These are phyloP conservation scores for Aphidius ervi DNA, from an alignment of 1,140 invertebrate species.

Conservation along the genomic window DNA sequence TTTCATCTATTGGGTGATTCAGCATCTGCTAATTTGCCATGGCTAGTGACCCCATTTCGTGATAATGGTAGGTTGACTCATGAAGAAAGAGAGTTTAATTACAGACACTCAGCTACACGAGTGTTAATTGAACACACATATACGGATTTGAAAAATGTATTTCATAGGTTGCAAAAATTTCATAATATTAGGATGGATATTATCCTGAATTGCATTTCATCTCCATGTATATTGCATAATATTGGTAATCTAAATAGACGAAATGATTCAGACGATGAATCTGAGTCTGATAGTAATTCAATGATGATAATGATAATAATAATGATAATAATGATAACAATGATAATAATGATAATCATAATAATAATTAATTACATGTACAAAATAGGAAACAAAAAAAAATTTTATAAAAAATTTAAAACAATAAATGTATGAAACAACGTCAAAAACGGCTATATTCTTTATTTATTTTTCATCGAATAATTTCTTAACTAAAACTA, in stretches of 20 bases:
- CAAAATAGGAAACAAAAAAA: too few relatives aligned
- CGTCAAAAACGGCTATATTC: too few relatives aligned
- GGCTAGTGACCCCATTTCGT: background rate
- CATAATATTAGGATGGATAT: background rate
- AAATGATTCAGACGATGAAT: too few relatives aligned
- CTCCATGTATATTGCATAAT: conserved; percentile 2
- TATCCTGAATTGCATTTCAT: background rate
- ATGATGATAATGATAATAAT: too few relatives aligned
- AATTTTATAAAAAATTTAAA: too few relatives aligned
- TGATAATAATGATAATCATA: too few relatives aligned
- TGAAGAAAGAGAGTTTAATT: background rate
- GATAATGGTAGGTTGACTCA: background rate
- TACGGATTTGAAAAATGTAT: background rate
- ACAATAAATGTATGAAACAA: too few relatives aligned
- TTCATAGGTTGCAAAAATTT: background rate
- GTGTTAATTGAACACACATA: background rate
- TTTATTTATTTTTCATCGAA: too few relatives aligned
- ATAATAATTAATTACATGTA: too few relatives aligned
- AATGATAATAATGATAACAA: too few relatives aligned
- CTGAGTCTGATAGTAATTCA: too few relatives aligned
- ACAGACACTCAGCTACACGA: background rate
- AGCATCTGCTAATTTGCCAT: background rate
- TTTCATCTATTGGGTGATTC: background rate
- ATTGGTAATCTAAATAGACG: background rate
- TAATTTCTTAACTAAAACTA: too few relatives aligned